Conservation (phyloP, 2,113 vertebrate species). For the Syrrhaptes paradoxus region DNA sequence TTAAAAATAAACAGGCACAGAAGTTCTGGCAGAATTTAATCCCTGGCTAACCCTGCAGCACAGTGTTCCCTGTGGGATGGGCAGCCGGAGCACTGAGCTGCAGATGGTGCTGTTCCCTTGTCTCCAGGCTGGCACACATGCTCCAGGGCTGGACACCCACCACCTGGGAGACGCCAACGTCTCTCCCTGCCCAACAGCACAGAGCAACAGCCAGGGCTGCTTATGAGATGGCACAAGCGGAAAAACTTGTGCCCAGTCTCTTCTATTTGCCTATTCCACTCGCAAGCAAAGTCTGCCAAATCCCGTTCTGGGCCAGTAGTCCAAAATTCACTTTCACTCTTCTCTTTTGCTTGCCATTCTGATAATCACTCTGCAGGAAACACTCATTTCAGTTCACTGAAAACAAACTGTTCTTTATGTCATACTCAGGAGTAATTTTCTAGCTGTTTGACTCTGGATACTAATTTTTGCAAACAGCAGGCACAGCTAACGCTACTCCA, state of each 20-base stretch:
- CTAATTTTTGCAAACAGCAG: background rate
- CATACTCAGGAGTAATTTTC: background rate
- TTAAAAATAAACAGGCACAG: background rate
- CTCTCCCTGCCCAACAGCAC: fast-evolving
- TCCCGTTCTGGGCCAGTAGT: background rate
- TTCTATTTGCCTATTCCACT: background rate
- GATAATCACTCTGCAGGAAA: background rate
- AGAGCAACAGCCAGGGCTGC: background rate
- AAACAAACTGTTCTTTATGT: background rate
- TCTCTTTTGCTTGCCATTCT: background rate
- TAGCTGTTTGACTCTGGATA: background rate
- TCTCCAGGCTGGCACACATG: fast-evolving
- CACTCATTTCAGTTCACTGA: background rate
- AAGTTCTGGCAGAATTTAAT: background rate
- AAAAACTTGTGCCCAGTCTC: background rate
- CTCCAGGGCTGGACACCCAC: fast-evolving
- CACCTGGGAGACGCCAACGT: fast-evolving
- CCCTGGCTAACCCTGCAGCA: fast-evolving
- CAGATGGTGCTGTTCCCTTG: background rate
- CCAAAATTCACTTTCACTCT: background rate
- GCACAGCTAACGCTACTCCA: background rate
- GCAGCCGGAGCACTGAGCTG: background rate
- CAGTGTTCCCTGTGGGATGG: fast-evolving
- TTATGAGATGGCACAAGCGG: fast-evolving
- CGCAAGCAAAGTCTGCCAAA: background rate